Base-by-base conservation (phyloP, 2,113 vertebrate species). In the Parus major region DNA sequence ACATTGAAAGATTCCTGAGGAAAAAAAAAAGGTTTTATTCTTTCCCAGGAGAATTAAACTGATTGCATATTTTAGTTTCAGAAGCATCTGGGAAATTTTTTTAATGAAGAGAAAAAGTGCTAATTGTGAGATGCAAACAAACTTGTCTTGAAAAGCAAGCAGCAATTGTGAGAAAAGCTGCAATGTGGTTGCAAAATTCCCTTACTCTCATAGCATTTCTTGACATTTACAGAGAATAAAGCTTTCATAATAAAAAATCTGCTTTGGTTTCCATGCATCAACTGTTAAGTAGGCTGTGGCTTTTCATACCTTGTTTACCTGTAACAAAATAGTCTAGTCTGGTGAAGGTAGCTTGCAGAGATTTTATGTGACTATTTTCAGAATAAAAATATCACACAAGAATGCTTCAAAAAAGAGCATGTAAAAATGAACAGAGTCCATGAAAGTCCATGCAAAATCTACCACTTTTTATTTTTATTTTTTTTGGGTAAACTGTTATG, bases 151-250 rank as follows among this genome's bases (percentile, higher is more conserved):
- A 84, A 94, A 96, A 83, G 20, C 44, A 88, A 55, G 31, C 39
- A 91, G 20, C 17, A 78, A 63, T 53, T 68, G n/a, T 77, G 57
- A 86, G 28, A 63, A 94, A 94, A 93, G 56, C 19, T 53, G 23
- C 33, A 52, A 88, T 75, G 47, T 23, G 4, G 17, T 73, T 84
- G 28, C 39, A 88, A 95, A 94, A 80, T 88, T 88, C 69, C 66
- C 29, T 80, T 92, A 73, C 60, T 59, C 35, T 78, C 52, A 28
- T 25, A 80, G 17, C 5, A 47, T 79, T 91, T 90, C 52, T 90
- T 92, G 69, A 68, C 47, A 71, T 92, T 77, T 82, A 41, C 28
- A 68, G 80, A 86, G 59, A 88, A 77, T 42, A 91, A 94, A 95
- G 17, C 4, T 13, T 36, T 82, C 36, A 33, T 50, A 82, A 73